These are phyloP conservation scores for Benthosema pterotum DNA, from an alignment of 2,797 vertebrate species.

Conservation along the genomic window DNA sequence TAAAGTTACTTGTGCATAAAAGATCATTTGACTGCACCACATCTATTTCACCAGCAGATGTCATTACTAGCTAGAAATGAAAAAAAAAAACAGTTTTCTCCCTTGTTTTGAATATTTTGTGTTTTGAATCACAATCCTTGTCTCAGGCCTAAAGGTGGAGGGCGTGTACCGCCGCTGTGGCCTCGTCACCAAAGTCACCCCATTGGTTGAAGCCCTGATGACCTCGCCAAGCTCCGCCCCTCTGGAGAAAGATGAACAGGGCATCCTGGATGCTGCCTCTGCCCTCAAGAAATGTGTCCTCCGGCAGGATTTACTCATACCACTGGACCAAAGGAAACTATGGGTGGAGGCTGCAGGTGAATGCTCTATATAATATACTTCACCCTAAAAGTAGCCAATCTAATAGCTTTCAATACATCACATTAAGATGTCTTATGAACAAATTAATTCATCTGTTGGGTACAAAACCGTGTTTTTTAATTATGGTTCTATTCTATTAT, in stretches of 20 bases:
- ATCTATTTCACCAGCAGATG: no score
- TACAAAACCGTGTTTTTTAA: constrained; percentile 1
- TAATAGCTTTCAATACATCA: neutral
- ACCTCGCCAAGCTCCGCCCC: constrained; percentile 54
- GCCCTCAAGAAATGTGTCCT: constrained; percentile 78
- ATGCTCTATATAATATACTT: neutral
- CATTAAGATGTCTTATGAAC: no score
- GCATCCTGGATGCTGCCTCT: constrained; percentile 66
- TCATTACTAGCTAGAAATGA: no score
- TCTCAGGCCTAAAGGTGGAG: constrained; percentile 77
- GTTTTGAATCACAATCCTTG: neutral
- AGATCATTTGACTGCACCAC: no score
- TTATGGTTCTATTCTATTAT: neutral
- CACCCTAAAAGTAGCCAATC: neutral
- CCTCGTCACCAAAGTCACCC: constrained; percentile 57
- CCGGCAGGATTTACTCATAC: constrained; percentile 60
- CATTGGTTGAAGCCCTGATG: constrained; percentile 67
- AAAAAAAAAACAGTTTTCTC: no score
- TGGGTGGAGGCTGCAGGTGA: constrained; percentile 76
- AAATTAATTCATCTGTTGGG: no score
- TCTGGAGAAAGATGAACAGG: constrained; percentile 69
- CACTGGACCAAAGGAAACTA: constrained; percentile 25
- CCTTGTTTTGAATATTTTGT: no score
- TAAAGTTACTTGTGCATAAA: no score
- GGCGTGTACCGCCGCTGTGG: constrained; percentile 81